Conservation (phyloP, 2,888 invertebrate genomes). For the Omphaloscelis lunosa region DNA sequence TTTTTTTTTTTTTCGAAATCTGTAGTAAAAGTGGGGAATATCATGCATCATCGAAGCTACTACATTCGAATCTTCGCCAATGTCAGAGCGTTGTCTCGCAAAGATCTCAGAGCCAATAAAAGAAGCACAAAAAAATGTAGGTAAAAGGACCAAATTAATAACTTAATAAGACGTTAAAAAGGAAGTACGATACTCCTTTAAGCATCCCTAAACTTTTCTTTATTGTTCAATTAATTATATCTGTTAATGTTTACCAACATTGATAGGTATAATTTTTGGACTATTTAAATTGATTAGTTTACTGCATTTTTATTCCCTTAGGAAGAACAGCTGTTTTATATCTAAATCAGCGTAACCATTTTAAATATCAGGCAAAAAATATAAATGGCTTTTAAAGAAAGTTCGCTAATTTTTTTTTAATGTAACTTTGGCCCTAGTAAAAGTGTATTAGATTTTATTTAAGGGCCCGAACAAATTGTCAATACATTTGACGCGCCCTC, state of each 20-base stretch:
- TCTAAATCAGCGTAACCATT: slow-evolving; percentile 17
- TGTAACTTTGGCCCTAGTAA: slow-evolving; percentile 51
- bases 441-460: slow-evolving; percentile 82
- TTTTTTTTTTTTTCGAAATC: neutral
- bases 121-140: neutral
- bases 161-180: too few species aligned
- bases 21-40: too few species aligned
- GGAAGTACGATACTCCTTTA: too few species aligned
- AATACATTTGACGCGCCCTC: slow-evolving; percentile 84
- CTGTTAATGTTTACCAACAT: too few species aligned
- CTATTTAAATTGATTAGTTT: too few species aligned
- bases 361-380: slow-evolving; percentile 2
- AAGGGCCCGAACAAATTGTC: slow-evolving; percentile 80
- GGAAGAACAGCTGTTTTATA: slow-evolving; percentile 15
- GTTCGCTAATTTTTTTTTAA: slow-evolving; percentile 35
- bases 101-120: neutral
- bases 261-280: too few species aligned
- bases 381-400: slow-evolving; percentile 18
- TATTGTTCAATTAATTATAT: too few species aligned
- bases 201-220: too few species aligned
- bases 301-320: neutral
- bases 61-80: neutral
- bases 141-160: too few species aligned
- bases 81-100: neutral
- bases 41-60: neutral